phyloP scores from a whole-genome alignment of 2,888 invertebrate species.

The Andricus quercusramuli region DNA sequence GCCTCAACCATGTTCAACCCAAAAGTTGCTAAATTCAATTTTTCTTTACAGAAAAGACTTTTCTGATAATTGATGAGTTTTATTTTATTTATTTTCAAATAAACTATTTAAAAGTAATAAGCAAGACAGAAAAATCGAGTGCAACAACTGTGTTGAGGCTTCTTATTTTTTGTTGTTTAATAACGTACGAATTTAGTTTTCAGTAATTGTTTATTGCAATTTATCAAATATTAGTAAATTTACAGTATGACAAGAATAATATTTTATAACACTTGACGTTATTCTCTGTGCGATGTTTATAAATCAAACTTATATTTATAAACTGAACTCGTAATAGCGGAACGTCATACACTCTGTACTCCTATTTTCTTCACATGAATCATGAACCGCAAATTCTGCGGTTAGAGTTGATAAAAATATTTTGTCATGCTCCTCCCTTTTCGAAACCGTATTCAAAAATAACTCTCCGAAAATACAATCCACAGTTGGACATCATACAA shows the following conservation, averaged over 20 bases:
- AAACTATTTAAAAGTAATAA: too few species aligned
- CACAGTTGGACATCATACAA: not conserved
- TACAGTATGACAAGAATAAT: not conserved
- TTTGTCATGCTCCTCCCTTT: conserved; percentile 7
- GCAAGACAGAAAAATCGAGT: too few species aligned
- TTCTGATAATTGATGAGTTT: too few species aligned
- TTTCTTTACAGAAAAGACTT: too few species aligned
- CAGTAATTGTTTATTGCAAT: not conserved
- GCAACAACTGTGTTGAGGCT: too few species aligned
- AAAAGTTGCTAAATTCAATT: too few species aligned
- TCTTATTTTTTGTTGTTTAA: too few species aligned
- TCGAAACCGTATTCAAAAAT: not conserved
- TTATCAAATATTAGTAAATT: not conserved
- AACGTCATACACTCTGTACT: not conserved
- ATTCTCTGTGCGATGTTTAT: not conserved
- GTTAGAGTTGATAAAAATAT: conserved; percentile 27
- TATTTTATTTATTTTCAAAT: too few species aligned
- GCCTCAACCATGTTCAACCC: too few species aligned
- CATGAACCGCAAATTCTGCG: conserved; percentile 12
- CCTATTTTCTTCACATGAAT: conserved; percentile 19
- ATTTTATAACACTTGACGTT: not conserved
- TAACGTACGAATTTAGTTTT: too few species aligned
- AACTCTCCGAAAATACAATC: not conserved
- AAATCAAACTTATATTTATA: not conserved
- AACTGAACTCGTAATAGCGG: not conserved